These are phyloP conservation scores for Acanthiza pusilla DNA, from an alignment of 2,797 vertebrate genomes.

Conservation along the genomic window DNA sequence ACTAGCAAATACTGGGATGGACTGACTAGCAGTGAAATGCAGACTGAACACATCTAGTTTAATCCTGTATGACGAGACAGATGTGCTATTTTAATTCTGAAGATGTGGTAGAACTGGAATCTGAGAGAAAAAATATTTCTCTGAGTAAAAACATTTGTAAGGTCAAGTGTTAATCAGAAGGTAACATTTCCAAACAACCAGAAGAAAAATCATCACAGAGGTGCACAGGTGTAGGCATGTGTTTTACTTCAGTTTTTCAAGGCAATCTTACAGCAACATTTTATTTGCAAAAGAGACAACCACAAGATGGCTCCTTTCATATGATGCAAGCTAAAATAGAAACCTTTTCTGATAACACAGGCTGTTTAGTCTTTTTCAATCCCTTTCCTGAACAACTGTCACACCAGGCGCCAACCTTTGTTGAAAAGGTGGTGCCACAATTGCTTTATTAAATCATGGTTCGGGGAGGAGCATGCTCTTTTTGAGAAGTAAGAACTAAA, in stretches of 20 bases:
- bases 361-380: neutral
- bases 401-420: neutral
- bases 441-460: neutral
- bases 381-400: neutral
- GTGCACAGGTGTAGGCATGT: neutral
- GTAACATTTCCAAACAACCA: neutral
- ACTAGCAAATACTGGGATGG: neutral
- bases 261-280: neutral
- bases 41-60: neutral
- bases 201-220: neutral
- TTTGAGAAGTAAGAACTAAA: neutral
- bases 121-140: neutral
- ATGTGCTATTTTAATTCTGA: neutral
- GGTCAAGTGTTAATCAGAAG: neutral
- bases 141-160: neutral
- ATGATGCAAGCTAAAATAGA: neutral
- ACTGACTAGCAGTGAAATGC: neutral
- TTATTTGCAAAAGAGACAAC: slow-evolving; percentile 14
- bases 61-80: neutral
- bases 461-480: neutral
- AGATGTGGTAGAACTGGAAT: neutral
- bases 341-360: neutral
- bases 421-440: neutral
- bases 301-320: slow-evolving; percentile 62
- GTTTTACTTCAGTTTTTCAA: neutral